Percentiles rank a stretch among this genome's conserved stretches.
Conservation (phyloP, 2,888 invertebrate genomes). For the Meganola albula region DNA sequence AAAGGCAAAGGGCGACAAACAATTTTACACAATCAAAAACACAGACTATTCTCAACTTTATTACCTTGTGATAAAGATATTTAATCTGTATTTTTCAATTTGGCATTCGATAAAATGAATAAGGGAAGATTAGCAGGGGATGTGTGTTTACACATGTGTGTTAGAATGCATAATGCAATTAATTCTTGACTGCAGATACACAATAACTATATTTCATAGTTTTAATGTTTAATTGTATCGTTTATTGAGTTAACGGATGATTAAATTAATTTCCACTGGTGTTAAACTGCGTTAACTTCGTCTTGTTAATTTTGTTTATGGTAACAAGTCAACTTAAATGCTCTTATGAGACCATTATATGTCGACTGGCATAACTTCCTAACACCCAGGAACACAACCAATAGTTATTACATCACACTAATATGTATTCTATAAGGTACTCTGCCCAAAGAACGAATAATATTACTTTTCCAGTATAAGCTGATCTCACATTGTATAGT, state of each 20-base stretch:
- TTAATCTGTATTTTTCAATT: conserved; percentile 33
- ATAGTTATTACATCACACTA: too few species aligned
- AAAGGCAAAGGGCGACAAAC: conserved; percentile 40
- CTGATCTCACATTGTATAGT: too few species aligned
- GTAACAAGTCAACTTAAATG: conserved; percentile 1
- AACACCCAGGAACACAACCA: too few species aligned
- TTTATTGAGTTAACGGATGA: conserved; percentile 30
- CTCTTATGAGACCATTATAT: too few species aligned
- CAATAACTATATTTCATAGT: conserved; percentile 42
- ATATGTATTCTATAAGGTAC: too few species aligned
- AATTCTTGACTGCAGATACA: conserved; percentile 54
- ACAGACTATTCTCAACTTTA: conserved; percentile 35
- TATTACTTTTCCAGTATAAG: too few species aligned
- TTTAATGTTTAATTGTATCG: conserved; percentile 33
- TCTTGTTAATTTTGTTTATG: conserved; percentile 12
- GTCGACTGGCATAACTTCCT: too few species aligned
- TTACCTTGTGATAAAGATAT: conserved; percentile 18
- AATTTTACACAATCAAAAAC: conserved; percentile 5
- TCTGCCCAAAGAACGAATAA: too few species aligned
- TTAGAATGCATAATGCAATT: conserved; percentile 58
- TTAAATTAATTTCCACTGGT: not conserved
- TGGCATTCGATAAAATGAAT: conserved; percentile 74
- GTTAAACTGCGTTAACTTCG: too few species aligned
- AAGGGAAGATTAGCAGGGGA: conserved; percentile 57
- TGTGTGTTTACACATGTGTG: conserved; percentile 59